A percentile compares a stretch with the other conserved stretches of the same genome.
Conservation (phyloP, 2,888 invertebrate genomes). For the Chironomus riparius region DNA sequence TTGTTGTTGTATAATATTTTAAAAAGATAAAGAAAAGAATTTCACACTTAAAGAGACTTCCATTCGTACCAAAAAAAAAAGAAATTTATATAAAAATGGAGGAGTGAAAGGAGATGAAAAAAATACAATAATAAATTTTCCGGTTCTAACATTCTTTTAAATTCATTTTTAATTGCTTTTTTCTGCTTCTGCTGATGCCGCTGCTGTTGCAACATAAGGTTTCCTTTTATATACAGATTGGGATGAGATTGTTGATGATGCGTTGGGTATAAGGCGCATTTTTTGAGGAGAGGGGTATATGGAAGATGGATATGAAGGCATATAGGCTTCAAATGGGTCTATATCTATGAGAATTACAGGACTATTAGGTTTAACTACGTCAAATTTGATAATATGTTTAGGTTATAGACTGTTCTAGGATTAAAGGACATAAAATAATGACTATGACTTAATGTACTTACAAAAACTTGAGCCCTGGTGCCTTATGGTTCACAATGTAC, state of each 20-base stretch:
- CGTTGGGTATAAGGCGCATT: background rate
- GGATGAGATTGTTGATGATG: too few species aligned
- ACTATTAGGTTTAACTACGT: too few species aligned
- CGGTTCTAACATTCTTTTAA: constrained; percentile 20
- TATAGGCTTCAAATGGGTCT: too few species aligned
- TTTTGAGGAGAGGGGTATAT: background rate
- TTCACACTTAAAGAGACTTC: background rate
- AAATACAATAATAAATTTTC: background rate
- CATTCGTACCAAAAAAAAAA: background rate
- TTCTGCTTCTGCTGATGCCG: background rate
- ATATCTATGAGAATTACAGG: too few species aligned
- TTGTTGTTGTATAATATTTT: too few species aligned
- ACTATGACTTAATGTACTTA: too few species aligned
- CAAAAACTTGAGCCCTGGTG: too few species aligned
- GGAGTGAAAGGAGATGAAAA: background rate
- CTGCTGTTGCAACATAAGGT: constrained; percentile 3
- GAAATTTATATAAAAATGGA: background rate
- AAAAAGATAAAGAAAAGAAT: background rate
- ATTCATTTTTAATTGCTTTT: constrained; percentile 25
- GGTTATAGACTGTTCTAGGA: too few species aligned
- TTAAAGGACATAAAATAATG: too few species aligned
- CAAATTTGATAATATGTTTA: too few species aligned
- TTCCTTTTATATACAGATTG: background rate
- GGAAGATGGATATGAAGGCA: too few species aligned
- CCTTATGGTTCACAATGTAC: too few species aligned